Conservation (phyloP, 1,140 invertebrate genomes). For the Halotydeus destructor region DNA sequence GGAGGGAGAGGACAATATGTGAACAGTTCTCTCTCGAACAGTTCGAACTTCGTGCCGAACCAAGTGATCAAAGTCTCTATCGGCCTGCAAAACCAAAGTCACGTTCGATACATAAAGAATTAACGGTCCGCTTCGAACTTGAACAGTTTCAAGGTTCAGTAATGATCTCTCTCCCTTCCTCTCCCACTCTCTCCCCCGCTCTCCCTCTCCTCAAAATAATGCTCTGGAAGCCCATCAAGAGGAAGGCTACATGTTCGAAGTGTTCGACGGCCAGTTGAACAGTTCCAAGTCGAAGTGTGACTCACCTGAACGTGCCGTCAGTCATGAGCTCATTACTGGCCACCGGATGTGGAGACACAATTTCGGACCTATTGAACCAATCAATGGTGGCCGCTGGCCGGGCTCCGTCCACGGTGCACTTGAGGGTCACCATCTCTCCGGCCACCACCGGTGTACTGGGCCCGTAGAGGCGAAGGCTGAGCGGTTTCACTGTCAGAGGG, state of each 20-base stretch:
- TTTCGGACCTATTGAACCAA: constrained; percentile 20
- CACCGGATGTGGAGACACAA: constrained; percentile 15
- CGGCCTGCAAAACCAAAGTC: no score
- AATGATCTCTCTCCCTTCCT: not conserved
- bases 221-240: no score
- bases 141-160: no score
- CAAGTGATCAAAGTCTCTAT: no score
- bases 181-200: not conserved
- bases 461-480: constrained; percentile 14
- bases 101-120: no score
- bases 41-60: no score
- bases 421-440: constrained; percentile 19
- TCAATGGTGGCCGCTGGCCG: constrained; percentile 20
- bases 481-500: constrained; percentile 18
- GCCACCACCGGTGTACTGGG: constrained; percentile 17
- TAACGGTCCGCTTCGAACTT: no score
- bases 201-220: not conserved
- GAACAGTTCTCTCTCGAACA: no score
- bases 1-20: no score
- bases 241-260: no score
- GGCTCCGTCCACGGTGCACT: constrained; percentile 18
- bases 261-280: no score
- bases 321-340: constrained; percentile 17
- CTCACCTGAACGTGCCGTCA: constrained; percentile 18
- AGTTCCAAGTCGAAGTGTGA: no score